Conservation (phyloP, 2,888 invertebrate species). For the Ornithoptera alexandrae region DNA sequence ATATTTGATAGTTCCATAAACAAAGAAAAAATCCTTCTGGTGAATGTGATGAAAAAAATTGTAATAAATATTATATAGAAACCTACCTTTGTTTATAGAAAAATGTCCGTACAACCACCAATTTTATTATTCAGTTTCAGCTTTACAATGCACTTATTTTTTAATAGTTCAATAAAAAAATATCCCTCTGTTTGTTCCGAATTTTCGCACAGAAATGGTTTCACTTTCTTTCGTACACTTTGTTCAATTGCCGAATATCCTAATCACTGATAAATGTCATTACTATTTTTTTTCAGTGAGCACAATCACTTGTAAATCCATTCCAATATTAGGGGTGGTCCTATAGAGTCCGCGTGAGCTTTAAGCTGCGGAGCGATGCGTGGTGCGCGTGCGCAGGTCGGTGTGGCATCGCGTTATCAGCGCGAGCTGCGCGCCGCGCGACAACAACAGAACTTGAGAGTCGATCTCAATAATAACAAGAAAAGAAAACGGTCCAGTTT, state of each 20-base stretch:
- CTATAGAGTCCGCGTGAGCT: conserved; percentile 62
- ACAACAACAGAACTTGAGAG: conserved; percentile 79
- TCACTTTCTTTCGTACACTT: conserved; percentile 56
- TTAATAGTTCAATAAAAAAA: conserved; percentile 29
- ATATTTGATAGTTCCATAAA: background rate
- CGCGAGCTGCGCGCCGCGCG: conserved; percentile 74
- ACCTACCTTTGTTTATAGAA: conserved; percentile 34
- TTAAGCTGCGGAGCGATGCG: conserved; percentile 61
- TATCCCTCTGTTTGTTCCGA: conserved; percentile 40
- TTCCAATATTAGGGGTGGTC: conserved; percentile 59
- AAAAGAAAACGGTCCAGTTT: conserved; percentile 81
- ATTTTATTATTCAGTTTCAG: conserved; percentile 39
- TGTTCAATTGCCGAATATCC: conserved; percentile 45
- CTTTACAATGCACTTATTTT: conserved; percentile 24
- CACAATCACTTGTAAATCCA: conserved; percentile 64
- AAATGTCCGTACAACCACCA: conserved; percentile 39
- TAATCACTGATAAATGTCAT: conserved; percentile 43
- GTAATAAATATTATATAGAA: background rate
- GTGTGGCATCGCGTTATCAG: conserved; percentile 79
- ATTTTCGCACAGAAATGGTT: conserved; percentile 54
- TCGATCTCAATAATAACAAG: conserved; percentile 80
- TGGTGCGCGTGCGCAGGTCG: conserved; percentile 70
- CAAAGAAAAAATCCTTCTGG: background rate
- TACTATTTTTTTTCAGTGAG: conserved; percentile 54
- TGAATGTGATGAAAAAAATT: background rate